Percentiles rank a stretch among this genome's conserved stretches.
phyloP scores from a whole-genome alignment of 2,888 invertebrate genomes.

The Acanthosepion lycidas region DNA sequence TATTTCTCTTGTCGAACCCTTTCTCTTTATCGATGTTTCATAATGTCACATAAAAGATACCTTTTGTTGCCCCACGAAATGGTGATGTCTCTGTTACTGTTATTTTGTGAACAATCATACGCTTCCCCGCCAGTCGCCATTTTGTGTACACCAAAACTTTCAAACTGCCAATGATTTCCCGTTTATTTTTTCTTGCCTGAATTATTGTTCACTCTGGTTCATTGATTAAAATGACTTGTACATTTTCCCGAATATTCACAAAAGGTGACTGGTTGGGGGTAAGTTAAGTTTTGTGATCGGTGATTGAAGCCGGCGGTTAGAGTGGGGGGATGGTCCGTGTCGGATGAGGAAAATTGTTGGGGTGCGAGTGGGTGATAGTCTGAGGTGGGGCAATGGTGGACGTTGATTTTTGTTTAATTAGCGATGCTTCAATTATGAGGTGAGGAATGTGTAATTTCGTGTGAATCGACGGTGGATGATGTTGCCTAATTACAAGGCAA shows the following conservation, averaged over 20 bases:
- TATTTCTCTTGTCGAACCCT: neutral
- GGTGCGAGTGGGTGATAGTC: neutral
- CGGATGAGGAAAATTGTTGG: slow-evolving; percentile 2
- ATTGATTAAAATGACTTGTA: slow-evolving; percentile 33
- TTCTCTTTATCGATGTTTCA: neutral
- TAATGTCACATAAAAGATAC: neutral
- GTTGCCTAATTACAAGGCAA: slow-evolving; percentile 21
- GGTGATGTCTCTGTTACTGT: neutral
- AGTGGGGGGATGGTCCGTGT: neutral
- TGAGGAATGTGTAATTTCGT: slow-evolving; percentile 33
- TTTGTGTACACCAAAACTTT: slow-evolving; percentile 11
- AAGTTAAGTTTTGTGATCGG: slow-evolving; percentile 33
- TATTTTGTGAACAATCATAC: neutral
- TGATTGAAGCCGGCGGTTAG: slow-evolving; percentile 6
- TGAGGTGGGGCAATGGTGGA: slow-evolving; percentile 21
- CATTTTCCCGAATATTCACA: neutral
- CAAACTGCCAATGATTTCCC: slow-evolving; percentile 1
- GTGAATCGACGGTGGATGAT: slow-evolving; percentile 8
- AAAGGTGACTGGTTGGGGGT: slow-evolving; percentile 25
- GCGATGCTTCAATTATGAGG: slow-evolving; percentile 23
- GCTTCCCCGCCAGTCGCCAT: neutral
- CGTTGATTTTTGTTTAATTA: slow-evolving; percentile 33
- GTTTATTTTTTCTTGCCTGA: slow-evolving; percentile 33
- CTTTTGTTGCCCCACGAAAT: neutral
- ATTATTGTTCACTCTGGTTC: slow-evolving; percentile 4